phyloP scores from a whole-genome alignment of 2,797 vertebrate species.

The Streptopelia turtur region DNA sequence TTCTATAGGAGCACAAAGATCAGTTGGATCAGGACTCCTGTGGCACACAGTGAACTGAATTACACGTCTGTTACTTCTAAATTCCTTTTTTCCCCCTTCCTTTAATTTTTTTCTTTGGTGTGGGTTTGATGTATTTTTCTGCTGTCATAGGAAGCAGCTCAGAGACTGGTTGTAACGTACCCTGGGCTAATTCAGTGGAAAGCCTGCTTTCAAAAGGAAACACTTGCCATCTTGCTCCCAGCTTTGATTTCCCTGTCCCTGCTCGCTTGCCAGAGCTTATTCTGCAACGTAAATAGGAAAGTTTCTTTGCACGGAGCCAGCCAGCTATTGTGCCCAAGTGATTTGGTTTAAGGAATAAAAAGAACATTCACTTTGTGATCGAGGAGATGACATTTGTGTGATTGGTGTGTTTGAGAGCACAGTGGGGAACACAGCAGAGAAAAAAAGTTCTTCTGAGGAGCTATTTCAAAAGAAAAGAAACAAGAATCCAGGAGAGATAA shows the following conservation, averaged over 20 bases:
- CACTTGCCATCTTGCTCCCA: conserved; percentile 3
- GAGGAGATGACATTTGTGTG: conserved; percentile 2
- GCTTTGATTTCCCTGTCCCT: conserved; percentile 22
- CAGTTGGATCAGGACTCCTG: not conserved
- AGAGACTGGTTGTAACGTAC: not conserved
- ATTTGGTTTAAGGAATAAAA: not conserved
- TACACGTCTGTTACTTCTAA: not conserved
- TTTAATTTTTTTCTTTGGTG: not conserved
- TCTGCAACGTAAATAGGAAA: not conserved
- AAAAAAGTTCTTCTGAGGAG: not conserved
- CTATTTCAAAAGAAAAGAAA: conserved; percentile 22
- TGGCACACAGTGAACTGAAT: not conserved
- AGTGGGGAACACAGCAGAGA: not conserved
- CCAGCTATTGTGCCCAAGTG: not conserved
- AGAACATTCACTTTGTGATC: not conserved
- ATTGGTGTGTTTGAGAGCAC: not conserved
- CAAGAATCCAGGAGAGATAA: conserved; percentile 54
- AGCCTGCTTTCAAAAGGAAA: conserved; percentile 20
- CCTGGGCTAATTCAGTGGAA: not conserved
- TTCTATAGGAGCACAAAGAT: not conserved
- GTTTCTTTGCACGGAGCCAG: conserved; percentile 13
- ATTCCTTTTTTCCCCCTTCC: not conserved
- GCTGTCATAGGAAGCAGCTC: not conserved
- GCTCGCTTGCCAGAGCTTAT: not conserved
- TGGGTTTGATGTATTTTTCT: conserved; percentile 3